Evolutionary conservation across 2,888 invertebrate genomes (phyloP).

Genomic region (Boloria euphrosyne): DNA sequence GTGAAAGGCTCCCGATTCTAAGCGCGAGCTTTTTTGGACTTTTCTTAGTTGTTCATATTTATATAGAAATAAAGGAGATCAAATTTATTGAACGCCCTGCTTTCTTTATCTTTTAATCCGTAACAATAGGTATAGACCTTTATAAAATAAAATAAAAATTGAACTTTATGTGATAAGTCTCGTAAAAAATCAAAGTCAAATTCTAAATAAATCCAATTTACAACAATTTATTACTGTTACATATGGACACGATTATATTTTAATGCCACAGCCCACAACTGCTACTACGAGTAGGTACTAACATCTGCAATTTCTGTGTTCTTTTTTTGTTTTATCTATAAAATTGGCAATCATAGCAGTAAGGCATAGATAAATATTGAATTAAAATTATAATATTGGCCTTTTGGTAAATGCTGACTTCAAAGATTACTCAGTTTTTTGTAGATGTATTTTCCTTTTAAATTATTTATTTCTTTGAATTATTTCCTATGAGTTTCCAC

Average conservation of each 20-base stretch:
- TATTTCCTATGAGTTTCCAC: constrained; percentile 22
- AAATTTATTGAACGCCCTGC: neutral
- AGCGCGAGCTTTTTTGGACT: constrained; percentile 14
- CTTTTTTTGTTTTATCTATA: too few species aligned
- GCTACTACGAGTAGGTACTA: too few species aligned
- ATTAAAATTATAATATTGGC: too few species aligned
- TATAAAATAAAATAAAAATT: neutral
- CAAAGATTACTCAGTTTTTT: neutral
- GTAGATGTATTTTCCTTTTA: neutral
- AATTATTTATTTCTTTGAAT: neutral
- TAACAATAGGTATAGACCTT: neutral
- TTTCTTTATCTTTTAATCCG: constrained; percentile 1
- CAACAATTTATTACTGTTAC: too few species aligned
- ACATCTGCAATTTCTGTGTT: too few species aligned
- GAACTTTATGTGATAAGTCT: neutral
- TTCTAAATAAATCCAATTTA: too few species aligned
- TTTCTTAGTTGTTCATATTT: constrained; percentile 8
- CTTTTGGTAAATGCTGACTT: too few species aligned
- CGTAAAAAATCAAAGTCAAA: too few species aligned
- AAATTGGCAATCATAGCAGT: too few species aligned
- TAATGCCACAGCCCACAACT: too few species aligned
- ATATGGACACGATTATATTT: too few species aligned
- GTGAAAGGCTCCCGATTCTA: constrained; percentile 35
- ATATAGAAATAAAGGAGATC: constrained; percentile 15
- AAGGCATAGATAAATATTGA: too few species aligned